These are phyloP conservation scores for Clarias platycephalus DNA, from an alignment of 2,797 vertebrate genomes.

Conservation along the genomic window DNA sequence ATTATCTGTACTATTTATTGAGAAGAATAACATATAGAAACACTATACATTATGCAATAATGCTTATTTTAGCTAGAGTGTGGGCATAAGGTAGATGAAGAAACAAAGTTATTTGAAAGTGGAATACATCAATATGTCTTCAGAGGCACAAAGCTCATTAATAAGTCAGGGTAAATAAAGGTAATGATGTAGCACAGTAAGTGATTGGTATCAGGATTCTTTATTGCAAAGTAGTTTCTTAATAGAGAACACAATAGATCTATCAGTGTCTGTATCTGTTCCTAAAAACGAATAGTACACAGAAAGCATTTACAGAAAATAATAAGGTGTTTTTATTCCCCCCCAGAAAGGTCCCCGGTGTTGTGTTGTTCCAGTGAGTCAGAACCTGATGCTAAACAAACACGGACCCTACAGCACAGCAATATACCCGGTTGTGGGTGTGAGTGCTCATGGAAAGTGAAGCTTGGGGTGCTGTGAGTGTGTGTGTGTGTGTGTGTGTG, in stretches of 20 bases:
- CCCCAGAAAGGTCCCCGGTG: conserved; percentile 6
- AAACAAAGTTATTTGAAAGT: conserved; percentile 65
- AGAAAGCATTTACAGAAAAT: neutral
- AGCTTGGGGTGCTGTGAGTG: conserved; percentile 27
- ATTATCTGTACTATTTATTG: conserved; percentile 70
- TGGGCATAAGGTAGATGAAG: conserved; percentile 61
- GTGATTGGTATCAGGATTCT: neutral
- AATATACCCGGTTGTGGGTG: conserved; percentile 29
- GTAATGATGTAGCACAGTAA: conserved; percentile 50
- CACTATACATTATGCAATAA: conserved; percentile 63
- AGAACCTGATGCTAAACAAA: conserved; percentile 43
- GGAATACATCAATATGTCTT: conserved; percentile 70
- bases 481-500: conserved; percentile 36
- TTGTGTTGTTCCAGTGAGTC: conserved; percentile 32
- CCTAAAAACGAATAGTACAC: neutral
- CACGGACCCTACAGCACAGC: conserved; percentile 32
- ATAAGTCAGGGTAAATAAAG: conserved; percentile 74
- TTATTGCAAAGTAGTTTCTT: neutral
- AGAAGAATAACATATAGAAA: conserved; percentile 51
- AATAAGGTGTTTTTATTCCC: neutral
- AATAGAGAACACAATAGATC: neutral
- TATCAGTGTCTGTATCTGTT: neutral
- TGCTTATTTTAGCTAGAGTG: conserved; percentile 66
- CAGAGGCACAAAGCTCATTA: conserved; percentile 67
- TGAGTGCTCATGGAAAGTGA: conserved; percentile 29